Percentiles rank a stretch among this genome's conserved stretches.
Evolutionary conservation across 2,797 vertebrate genomes (phyloP).

Genomic region (Bryconaethiops microstoma): DNA sequence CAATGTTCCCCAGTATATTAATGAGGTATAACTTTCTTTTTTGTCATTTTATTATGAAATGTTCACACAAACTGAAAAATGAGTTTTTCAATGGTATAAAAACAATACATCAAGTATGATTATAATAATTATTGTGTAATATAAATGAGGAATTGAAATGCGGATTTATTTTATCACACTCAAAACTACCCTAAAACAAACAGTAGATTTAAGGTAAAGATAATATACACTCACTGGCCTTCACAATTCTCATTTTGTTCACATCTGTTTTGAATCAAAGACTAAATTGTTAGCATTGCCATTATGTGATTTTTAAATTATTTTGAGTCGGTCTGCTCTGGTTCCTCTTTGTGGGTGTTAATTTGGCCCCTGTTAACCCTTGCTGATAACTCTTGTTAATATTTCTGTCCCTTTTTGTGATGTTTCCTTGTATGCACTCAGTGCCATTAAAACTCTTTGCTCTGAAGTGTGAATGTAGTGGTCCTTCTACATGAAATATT

Average conservation of each 20-base stretch:
- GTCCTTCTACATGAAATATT: constrained; percentile 47
- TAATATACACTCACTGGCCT: neutral
- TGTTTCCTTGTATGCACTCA: constrained; percentile 61
- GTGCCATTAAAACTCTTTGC: constrained; percentile 69
- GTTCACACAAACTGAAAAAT: no score
- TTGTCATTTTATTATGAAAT: no score
- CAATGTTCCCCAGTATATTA: no score
- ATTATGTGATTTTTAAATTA: neutral
- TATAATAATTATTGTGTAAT: neutral
- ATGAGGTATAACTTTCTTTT: no score
- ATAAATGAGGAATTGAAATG: neutral
- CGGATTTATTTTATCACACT: neutral
- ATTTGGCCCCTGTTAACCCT: constrained; percentile 16
- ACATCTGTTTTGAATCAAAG: neutral
- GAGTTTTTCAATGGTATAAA: no score
- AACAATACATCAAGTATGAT: neutral
- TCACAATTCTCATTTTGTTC: neutral
- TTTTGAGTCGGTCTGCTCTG: constrained; percentile 8
- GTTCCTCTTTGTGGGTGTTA: constrained; percentile 43
- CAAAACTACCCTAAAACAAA: neutral
- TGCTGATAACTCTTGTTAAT: constrained; percentile 18
- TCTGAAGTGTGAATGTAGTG: constrained; percentile 66
- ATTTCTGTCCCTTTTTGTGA: constrained; percentile 14
- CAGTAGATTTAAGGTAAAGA: neutral
- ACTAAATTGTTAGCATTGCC: neutral